Conservation (phyloP, 2,113 vertebrate genomes). For the Salvelinus fontinalis region DNA sequence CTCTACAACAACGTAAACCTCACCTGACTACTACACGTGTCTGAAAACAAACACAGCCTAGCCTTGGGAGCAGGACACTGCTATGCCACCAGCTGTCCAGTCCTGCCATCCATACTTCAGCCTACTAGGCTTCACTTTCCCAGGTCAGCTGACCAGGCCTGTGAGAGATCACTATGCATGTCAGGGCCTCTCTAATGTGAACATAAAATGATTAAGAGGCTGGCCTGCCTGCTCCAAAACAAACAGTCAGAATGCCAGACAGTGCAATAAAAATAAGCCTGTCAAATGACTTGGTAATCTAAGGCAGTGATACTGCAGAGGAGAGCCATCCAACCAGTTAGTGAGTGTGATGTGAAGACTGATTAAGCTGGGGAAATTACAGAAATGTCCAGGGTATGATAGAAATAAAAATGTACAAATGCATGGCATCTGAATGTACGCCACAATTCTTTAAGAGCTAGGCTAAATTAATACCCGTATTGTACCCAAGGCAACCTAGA, state of each 20-base stretch:
- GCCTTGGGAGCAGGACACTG: neutral
- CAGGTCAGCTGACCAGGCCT: neutral
- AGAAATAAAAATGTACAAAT: neutral
- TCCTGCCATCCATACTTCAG: neutral
- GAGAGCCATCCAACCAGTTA: too few relatives aligned
- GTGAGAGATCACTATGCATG: neutral
- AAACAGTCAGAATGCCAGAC: neutral
- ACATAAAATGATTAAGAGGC: neutral
- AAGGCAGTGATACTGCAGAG: too few relatives aligned
- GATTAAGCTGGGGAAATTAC: neutral
- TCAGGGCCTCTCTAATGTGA: neutral
- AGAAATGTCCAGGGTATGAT: neutral
- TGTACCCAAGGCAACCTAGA: too few relatives aligned
- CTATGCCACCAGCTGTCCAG: neutral
- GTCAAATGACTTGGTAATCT: neutral
- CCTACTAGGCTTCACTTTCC: neutral
- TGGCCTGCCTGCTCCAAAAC: neutral
- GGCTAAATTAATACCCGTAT: too few relatives aligned
- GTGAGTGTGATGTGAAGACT: too few relatives aligned
- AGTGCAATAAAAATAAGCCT: neutral
- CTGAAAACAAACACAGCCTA: neutral
- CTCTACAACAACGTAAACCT: neutral
- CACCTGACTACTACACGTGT: neutral
- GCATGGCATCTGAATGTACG: too few relatives aligned
- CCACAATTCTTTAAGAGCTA: too few relatives aligned